These are phyloP conservation scores for Coremacera marginata DNA, from an alignment of 2,888 invertebrate species.

Conservation along the genomic window DNA sequence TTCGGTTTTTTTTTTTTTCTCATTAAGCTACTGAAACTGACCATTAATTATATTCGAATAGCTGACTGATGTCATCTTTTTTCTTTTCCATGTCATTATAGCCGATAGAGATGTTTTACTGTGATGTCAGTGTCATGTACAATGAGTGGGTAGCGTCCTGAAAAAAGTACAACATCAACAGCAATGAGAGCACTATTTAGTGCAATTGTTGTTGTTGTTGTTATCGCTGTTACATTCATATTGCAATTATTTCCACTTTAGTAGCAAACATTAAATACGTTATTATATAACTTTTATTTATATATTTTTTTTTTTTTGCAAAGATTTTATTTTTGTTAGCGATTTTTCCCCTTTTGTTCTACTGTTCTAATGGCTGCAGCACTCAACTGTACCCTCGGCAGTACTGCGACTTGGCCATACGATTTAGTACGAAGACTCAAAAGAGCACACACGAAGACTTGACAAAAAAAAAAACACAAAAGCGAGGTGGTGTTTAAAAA, in stretches of 20 bases:
- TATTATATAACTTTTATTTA: conserved; percentile 24
- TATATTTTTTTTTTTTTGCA: background rate
- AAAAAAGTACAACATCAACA: too few species aligned
- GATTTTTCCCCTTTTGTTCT: background rate
- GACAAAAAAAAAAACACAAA: background rate
- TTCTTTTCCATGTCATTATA: too few species aligned
- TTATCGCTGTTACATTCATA: background rate
- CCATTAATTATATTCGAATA: background rate
- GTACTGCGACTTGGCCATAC: background rate
- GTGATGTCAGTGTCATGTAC: background rate
- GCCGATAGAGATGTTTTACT: background rate
- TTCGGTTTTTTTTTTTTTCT: too few species aligned
- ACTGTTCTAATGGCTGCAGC: conserved; percentile 16
- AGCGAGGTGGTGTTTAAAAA: background rate
- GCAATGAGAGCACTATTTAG: background rate
- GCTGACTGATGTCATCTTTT: conserved; percentile 1
- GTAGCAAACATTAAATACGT: background rate
- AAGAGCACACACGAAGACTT: conserved; percentile 17
- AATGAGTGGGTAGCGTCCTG: too few species aligned
- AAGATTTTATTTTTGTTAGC: conserved; percentile 14
- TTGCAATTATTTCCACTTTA: conserved; percentile 31
- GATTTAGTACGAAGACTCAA: conserved; percentile 37
- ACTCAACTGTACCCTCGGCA: conserved; percentile 33
- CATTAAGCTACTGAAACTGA: background rate
- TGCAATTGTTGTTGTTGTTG: conserved; percentile 1